Percentiles rank a stretch among this genome's conserved stretches.
Evolutionary conservation across 2,888 invertebrate species (phyloP).

Genomic region (Liposcelis brunnea): DNA sequence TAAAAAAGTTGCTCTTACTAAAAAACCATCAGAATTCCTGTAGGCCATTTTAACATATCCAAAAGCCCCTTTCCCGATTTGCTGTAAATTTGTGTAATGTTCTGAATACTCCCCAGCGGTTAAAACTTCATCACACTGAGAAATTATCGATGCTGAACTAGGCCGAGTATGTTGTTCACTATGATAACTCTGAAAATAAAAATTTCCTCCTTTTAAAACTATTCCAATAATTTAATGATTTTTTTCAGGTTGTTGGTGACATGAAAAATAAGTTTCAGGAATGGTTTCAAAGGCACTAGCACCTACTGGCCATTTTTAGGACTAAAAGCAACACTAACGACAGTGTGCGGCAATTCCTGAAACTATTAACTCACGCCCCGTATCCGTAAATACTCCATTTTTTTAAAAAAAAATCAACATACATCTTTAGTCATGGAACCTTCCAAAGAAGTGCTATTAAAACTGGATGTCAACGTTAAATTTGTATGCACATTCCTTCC

Average conservation of each 20-base stretch:
- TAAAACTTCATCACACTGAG: slow-evolving; percentile 38
- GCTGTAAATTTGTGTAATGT: slow-evolving; percentile 40
- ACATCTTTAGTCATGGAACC: slow-evolving; percentile 23
- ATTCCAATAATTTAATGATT: no score
- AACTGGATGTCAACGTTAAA: slow-evolving; percentile 28
- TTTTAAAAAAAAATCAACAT: neutral
- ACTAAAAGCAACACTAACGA: no score
- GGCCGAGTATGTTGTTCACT: slow-evolving; percentile 23
- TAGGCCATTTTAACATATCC: slow-evolving; percentile 54
- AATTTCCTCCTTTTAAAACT: no score
- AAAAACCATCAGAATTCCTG: slow-evolving; percentile 37
- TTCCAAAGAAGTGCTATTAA: slow-evolving; percentile 27
- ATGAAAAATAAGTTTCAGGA: no score
- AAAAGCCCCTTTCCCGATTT: slow-evolving; percentile 56
- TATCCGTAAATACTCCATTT: neutral
- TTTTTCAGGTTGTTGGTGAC: no score
- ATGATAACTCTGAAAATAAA: neutral
- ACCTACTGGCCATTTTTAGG: no score
- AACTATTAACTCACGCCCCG: no score
- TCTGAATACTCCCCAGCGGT: slow-evolving; percentile 37
- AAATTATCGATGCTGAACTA: slow-evolving; percentile 35
- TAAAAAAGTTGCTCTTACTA: slow-evolving; percentile 21
- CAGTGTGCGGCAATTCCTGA: no score
- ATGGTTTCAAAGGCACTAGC: no score
- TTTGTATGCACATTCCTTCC: slow-evolving; percentile 22